These are phyloP conservation scores for Hippocampus barbouri DNA, from an alignment of 2,113 vertebrate genomes.

Conservation along the genomic window DNA sequence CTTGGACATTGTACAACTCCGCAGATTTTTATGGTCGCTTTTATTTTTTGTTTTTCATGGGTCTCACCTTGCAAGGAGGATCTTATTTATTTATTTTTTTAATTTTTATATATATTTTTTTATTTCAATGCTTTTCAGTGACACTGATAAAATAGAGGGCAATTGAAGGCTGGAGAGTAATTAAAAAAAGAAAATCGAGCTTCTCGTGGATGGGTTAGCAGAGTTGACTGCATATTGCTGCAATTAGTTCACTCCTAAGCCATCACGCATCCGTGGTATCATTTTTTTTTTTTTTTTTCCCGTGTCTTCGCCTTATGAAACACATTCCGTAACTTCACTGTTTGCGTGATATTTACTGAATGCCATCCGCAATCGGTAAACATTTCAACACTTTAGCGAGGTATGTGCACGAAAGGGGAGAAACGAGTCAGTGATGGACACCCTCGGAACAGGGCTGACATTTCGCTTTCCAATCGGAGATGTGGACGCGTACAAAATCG, in stretches of 20 bases:
- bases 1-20: too few relatives aligned
- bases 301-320: neutral
- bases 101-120: neutral
- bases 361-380: slow-evolving; percentile 5
- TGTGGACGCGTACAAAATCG: neutral
- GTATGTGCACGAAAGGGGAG: neutral
- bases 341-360: slow-evolving; percentile 7
- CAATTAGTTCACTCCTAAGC: neutral
- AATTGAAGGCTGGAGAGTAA: slow-evolving; percentile 1
- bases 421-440: neutral
- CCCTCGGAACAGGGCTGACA: neutral
- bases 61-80: neutral
- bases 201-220: neutral
- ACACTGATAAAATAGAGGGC: neutral
- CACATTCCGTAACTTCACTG: neutral
- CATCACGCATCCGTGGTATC: neutral
- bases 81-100: neutral
- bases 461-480: neutral
- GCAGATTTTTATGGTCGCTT: too few relatives aligned
- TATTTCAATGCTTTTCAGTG: neutral
- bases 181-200: neutral
- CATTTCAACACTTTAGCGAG: neutral
- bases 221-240: neutral
- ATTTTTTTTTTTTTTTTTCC: too few relatives aligned
- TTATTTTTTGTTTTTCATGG: too few relatives aligned